Evolutionary conservation across 2,888 invertebrate species (phyloP).

Genomic region (Cyaniris semiargus): DNA sequence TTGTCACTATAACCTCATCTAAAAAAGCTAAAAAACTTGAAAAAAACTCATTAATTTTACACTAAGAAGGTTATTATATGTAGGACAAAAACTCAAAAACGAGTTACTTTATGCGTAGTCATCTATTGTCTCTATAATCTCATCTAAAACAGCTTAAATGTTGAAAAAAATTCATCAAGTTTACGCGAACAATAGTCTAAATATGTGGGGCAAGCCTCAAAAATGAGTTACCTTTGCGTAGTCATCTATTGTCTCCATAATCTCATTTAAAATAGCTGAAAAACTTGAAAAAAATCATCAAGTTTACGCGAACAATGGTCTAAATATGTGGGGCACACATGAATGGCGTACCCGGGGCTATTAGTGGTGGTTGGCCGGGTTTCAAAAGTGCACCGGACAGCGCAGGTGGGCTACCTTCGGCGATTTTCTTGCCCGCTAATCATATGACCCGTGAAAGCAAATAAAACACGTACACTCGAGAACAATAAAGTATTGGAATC

Average conservation of each 20-base stretch:
- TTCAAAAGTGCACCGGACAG: slow-evolving; percentile 47
- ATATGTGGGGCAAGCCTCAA: slow-evolving; percentile 36
- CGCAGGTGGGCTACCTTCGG: slow-evolving; percentile 37
- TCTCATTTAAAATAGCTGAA: neutral
- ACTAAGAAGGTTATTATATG: too few species aligned
- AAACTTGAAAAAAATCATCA: slow-evolving; percentile 7
- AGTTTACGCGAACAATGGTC: slow-evolving; percentile 8
- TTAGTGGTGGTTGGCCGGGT: slow-evolving; percentile 54
- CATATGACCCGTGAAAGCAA: slow-evolving; percentile 11
- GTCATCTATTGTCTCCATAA: too few species aligned
- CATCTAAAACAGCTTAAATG: neutral
- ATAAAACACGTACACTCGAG: slow-evolving; percentile 5
- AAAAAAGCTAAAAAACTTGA: neutral
- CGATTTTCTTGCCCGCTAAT: slow-evolving; percentile 34
- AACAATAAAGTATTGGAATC: neutral
- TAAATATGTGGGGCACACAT: slow-evolving; percentile 42
- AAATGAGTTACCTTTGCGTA: too few species aligned
- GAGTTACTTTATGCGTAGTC: too few species aligned
- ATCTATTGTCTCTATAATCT: neutral
- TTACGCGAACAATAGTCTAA: slow-evolving; percentile 36
- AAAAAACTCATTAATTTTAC: neutral
- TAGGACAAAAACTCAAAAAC: too few species aligned
- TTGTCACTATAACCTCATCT: neutral
- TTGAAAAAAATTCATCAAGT: neutral
- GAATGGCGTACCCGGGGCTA: slow-evolving; percentile 47